Percentiles rank a stretch among this genome's conserved stretches.
Conservation (phyloP, 23 tunicate genomes). For the Ascidia mentula region DNA sequence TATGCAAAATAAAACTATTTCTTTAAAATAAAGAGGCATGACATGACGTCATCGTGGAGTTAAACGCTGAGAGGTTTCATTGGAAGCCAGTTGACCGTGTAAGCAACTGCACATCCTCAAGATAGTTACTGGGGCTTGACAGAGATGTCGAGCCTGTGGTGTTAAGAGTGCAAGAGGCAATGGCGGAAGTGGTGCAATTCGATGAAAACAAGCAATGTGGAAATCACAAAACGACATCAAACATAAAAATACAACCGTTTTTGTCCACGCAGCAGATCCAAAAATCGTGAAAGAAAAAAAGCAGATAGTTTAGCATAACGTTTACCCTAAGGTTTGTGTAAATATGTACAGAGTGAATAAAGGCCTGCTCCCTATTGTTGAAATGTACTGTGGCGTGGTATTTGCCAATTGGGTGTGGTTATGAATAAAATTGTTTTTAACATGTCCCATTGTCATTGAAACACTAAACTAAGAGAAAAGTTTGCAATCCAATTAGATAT, state of each 20-base stretch:
- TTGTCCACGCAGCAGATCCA: not conserved
- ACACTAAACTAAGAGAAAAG: too few species aligned
- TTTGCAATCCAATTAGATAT: too few species aligned
- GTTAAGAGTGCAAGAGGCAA: not conserved
- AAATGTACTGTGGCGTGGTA: not conserved
- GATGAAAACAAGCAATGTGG: not conserved
- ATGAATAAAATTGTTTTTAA: too few species aligned
- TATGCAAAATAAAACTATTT: too few species aligned
- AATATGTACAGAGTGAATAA: not conserved
- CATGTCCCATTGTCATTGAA: too few species aligned
- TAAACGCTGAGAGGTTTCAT: too few species aligned
- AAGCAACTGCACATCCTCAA: slow-evolving; percentile 20
- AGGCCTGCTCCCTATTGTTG: not conserved
- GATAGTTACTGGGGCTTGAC: slow-evolving; percentile 26
- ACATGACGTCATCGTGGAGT: too few species aligned
- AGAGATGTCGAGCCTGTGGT: slow-evolving; percentile 34
- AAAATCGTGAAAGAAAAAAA: not conserved
- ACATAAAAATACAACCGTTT: not conserved
- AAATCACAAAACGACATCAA: not conserved
- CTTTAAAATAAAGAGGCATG: too few species aligned
- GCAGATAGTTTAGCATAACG: not conserved
- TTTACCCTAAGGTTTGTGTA: not conserved
- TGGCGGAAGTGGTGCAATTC: not conserved
- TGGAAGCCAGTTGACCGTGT: slow-evolving; percentile 13
- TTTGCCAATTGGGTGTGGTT: not conserved